Conservation (phyloP, 37 sponge, comb jelly and placozoan genomes). For the Cladorhizidae sp. region DNA sequence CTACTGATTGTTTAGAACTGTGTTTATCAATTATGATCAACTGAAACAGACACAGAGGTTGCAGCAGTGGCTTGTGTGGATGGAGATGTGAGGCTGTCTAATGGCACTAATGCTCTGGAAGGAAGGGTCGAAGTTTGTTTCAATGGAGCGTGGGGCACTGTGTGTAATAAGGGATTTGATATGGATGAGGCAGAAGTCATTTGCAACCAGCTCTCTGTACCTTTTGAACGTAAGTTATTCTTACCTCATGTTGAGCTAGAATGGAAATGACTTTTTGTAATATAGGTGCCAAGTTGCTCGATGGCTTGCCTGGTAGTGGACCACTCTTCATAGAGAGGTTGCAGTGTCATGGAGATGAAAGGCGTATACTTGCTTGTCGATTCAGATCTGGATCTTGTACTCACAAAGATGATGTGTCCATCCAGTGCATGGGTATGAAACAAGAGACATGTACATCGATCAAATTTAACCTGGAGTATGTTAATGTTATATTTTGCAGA, state of each 20-base stretch:
- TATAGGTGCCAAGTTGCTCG: not conserved
- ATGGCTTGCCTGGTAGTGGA: slow-evolving; percentile 10
- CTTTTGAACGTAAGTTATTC: not conserved
- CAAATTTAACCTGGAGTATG: no score
- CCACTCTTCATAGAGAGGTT: slow-evolving; percentile 29
- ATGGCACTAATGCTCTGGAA: slow-evolving; percentile 11
- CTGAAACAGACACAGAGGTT: not conserved
- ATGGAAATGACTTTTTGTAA: not conserved
- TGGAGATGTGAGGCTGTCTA: slow-evolving; percentile 36
- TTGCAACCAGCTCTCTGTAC: slow-evolving; percentile 31
- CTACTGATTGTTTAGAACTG: not conserved
- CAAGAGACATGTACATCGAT: not conserved
- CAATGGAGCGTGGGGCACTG: slow-evolving; percentile 38
- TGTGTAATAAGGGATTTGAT: slow-evolving; percentile 45
- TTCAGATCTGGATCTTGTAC: slow-evolving; percentile 4
- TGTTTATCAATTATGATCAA: not conserved
- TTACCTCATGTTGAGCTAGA: no score
- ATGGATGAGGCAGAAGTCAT: slow-evolving; percentile 34
- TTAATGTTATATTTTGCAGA: slow-evolving; percentile 3
- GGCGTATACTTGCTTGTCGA: slow-evolving; percentile 7
- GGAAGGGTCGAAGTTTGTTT: slow-evolving; percentile 50
- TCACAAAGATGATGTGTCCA: slow-evolving; percentile 9
- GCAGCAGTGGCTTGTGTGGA: slow-evolving; percentile 10
- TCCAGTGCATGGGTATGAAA: slow-evolving; percentile 16
- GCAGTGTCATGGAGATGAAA: slow-evolving; percentile 25